Base-by-base conservation (phyloP, 1,140 invertebrate species). In the Drosophila sucinea region DNA sequence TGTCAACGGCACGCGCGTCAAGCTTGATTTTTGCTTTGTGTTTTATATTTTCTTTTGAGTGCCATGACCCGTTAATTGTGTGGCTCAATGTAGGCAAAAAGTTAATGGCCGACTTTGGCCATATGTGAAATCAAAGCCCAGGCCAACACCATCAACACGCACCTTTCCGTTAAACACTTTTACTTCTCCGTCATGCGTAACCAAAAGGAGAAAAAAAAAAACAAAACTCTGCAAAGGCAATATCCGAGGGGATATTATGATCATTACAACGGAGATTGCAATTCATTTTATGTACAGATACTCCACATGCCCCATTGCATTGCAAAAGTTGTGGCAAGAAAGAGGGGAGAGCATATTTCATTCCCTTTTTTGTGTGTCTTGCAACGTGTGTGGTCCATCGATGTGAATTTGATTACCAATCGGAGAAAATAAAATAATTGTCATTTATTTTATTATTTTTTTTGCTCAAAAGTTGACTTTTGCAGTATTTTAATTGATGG, bases 181-280 rank as follows among this genome's bases (percentile, higher is more conserved):
- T 82, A 82, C 80, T 83, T 82, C 83, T 82, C 67, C 68, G 38
- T 65, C 66, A 79, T 79, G 80, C 80, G 80, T 82, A 82, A 82
- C 80, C 67, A 65, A 51, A 47, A 65, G 10, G 35, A 1, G 35
- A 11, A 38, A 67, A 68, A 73, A 32, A 51, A 65, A 23, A 25
- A 27, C 44, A 10, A 51, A 23, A 51, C 25, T 2, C 25, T 4
- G 17, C 23, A 47, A 25, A 47, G 17, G 1, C 17, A 23, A 23
- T 47, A 47, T 51, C 44, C 7, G 23, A 27, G 44, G 44, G 44
- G 44, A 51, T 51, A 51, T 51, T 51, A 51, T 27, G 23, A 51
- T 51, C 44, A 51, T 51, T 51, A 51, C 23, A 25, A 51, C n/a
- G 5, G 44, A 51, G 44, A 27, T 27, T 51, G 44, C 23, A 51